These are phyloP conservation scores for Elysia chlorotica DNA, from an alignment of 1,140 invertebrate species.

Conservation along the genomic window DNA sequence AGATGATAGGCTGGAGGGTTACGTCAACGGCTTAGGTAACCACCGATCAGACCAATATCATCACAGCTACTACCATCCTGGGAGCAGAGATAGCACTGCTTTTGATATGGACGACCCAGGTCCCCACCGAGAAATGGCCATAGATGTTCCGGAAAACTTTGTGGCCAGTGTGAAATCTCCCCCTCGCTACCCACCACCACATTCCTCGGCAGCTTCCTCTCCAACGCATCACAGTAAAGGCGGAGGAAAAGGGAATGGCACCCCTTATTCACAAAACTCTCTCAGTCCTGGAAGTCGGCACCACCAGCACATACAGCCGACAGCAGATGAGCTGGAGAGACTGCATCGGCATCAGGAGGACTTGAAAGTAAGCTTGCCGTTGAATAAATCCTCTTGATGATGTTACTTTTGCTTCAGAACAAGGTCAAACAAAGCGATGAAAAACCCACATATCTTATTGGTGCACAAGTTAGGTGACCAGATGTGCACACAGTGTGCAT, in stretches of 20 bases:
- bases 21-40: too few relatives aligned
- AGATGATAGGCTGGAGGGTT: constrained; percentile 34
- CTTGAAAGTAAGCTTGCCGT: constrained; percentile 62
- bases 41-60: too few relatives aligned
- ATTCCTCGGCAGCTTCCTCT: constrained; percentile 40
- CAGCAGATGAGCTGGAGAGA: constrained; percentile 81
- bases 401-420: too few relatives aligned
- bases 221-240: neutral
- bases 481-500: too few relatives aligned
- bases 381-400: too few relatives aligned
- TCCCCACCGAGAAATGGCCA: constrained; percentile 84
- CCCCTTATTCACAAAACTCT: constrained; percentile 29
- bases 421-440: too few relatives aligned
- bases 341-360: constrained; percentile 85
- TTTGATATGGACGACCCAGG: constrained; percentile 44
- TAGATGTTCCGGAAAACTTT: constrained; percentile 96
- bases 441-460: too few relatives aligned
- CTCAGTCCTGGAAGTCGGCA: constrained; percentile 29
- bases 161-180: constrained; percentile 88
- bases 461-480: too few relatives aligned
- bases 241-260: constrained; percentile 17
- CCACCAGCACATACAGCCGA: constrained; percentile 31
- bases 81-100: constrained; percentile 34
- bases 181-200: constrained; percentile 84
- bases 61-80: too few relatives aligned